A percentile compares a stretch with the other conserved stretches of the same genome.
These are phyloP conservation scores for Drosophila incognita DNA, from an alignment of 2,888 invertebrate species.

Conservation along the genomic window DNA sequence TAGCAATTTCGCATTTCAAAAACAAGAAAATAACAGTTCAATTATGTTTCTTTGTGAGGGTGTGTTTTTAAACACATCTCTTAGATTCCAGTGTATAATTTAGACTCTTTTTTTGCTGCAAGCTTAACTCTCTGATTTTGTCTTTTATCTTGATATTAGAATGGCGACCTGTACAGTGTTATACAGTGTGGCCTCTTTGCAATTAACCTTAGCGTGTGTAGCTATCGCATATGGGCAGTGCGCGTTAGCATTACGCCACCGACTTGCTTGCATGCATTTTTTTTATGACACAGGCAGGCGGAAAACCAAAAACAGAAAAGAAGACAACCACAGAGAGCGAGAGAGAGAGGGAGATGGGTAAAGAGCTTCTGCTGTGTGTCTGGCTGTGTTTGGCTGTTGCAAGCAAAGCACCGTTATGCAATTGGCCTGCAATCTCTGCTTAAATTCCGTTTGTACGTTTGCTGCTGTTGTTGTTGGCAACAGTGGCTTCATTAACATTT, in stretches of 20 bases:
- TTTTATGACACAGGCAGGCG: conserved; percentile 37
- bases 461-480: conserved; percentile 66
- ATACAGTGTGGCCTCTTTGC: conserved; percentile 5
- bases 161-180: neutral
- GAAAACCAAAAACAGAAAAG: conserved; percentile 44
- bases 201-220: conserved; percentile 21
- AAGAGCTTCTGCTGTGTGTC: conserved; percentile 31
- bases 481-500: conserved; percentile 43
- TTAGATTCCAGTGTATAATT: neutral
- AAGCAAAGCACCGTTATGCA: conserved; percentile 70
- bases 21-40: conserved; percentile 11
- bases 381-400: conserved; percentile 44
- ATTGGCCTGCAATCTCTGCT: conserved; percentile 71
- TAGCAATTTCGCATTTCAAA: conserved; percentile 15
- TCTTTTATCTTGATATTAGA: neutral
- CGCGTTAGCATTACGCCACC: conserved; percentile 35
- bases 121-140: neutral
- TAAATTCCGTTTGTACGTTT: conserved; percentile 48
- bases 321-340: conserved; percentile 31
- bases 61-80: neutral
- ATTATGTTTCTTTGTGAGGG: neutral
- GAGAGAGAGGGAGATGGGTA: neutral
- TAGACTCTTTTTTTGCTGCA: neutral
- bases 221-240: conserved; percentile 23
- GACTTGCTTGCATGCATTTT: conserved; percentile 8